Percentiles rank a stretch among this genome's conserved stretches.
phyloP scores from a whole-genome alignment of 2,888 invertebrate species.

The Osedax frankpressi region DNA sequence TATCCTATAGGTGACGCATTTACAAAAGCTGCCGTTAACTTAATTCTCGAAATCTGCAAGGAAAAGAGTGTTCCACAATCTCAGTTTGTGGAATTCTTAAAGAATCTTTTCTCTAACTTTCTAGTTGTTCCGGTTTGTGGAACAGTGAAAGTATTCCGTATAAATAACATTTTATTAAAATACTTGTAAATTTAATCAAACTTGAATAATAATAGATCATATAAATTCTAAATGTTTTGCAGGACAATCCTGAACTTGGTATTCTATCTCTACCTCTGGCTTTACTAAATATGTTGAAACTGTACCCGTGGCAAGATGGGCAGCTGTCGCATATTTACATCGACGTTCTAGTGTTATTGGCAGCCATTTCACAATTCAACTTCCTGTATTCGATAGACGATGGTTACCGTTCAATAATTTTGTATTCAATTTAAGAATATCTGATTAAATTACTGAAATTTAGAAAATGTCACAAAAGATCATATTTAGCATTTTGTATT shows the following conservation, averaged over 20 bases:
- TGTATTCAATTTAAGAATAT: too few species aligned
- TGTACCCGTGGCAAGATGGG: conserved; percentile 49
- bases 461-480: too few species aligned
- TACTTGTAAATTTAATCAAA: too few species aligned
- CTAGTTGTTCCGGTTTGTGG: conserved; percentile 60
- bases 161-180: too few species aligned
- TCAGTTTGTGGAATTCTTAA: conserved; percentile 45
- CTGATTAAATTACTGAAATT: too few species aligned
- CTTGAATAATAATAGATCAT: not conserved
- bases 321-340: conserved; percentile 60
- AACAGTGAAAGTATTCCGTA: too few species aligned
- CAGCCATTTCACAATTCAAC: conserved; percentile 64
- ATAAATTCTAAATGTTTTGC: not conserved
- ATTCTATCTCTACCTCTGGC: conserved; percentile 68
- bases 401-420: too few species aligned
- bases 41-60: conserved; percentile 65
- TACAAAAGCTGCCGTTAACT: conserved; percentile 68
- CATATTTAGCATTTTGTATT: too few species aligned
- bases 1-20: conserved; percentile 83
- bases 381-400: conserved; percentile 75
- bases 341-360: conserved; percentile 64
- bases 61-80: conserved; percentile 55
- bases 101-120: conserved; percentile 68
- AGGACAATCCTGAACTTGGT: conserved; percentile 79
- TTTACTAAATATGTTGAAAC: conserved; percentile 63